Base-by-base conservation (phyloP, 2,888 invertebrate species). In the Lithophane ornitopus region DNA sequence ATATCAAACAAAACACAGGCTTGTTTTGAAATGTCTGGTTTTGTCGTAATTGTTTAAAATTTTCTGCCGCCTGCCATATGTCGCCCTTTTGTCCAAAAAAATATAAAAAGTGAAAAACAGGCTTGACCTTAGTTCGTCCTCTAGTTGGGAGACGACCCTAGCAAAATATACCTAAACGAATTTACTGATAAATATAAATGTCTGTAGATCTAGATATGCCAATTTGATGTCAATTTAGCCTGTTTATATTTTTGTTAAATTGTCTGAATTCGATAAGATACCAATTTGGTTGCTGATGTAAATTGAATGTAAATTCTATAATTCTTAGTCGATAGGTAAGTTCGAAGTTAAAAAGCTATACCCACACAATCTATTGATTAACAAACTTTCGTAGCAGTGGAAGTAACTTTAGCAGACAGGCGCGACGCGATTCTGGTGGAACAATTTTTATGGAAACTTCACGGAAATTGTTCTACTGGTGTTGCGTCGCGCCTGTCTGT, bases 31-130 rank as follows among this genome's bases (percentile, higher is more conserved):
- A 65, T 62, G 54, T 66, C 65, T 62, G 61, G 49, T 26, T 26
- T 28, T 71, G 39, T 61, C 59, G 85, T 88, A 89, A 92, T 91
- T 92, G 92, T 91, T 93, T 90, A 91, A 92, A 93, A 90, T 89
- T 90, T 87, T 84, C 88, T 85, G 73, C 87, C 92, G 92, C 88
- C 84, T 80, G 87, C 93, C 92, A 91, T 88, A 91, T 92, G 92
- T 86, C 89, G 87, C 85, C 65, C 59, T 72, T 87, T 85, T 85
- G 88, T 89, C 70, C 80, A 87, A 89, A 89, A 89, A 89, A 89
- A 90, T 87, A 88, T 88, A 91, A 88, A 88, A 87, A 85, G 89
- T 84, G 86, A 88, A 73, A 76, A 67, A 75, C 67, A 44, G 61
- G 28, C 74, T 76, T 70, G 68, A 81, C 78, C 81, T 78, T 78